phyloP scores from a whole-genome alignment of 2,113 vertebrate genomes.

The Nothobranchius kuhntae region DNA sequence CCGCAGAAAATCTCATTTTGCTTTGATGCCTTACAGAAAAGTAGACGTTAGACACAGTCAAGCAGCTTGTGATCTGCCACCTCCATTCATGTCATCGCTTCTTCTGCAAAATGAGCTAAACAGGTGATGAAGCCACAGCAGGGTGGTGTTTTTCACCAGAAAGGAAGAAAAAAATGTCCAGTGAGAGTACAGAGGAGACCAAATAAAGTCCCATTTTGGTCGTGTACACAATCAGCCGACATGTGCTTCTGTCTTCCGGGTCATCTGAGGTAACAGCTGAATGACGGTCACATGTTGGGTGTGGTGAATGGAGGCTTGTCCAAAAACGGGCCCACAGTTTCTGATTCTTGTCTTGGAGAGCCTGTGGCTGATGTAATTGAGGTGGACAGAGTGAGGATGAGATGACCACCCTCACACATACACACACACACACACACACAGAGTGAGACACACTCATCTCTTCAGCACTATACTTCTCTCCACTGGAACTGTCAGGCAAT shows the following conservation, averaged over 20 bases:
- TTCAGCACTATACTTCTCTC: constrained; percentile 31
- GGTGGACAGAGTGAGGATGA: constrained; percentile 68
- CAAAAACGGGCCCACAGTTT: constrained; percentile 43
- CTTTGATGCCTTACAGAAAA: constrained; percentile 63
- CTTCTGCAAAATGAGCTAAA: constrained; percentile 53
- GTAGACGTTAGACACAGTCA: constrained; percentile 67
- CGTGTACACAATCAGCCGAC: constrained; percentile 19
- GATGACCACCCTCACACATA: constrained; percentile 26
- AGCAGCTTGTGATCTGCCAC: constrained; percentile 66
- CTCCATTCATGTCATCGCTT: constrained; percentile 60
- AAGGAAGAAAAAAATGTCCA: constrained; percentile 14
- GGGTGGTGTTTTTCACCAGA: constrained; percentile 33
- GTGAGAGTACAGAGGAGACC: neutral
- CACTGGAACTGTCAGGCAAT: constrained; percentile 47
- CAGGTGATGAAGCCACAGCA: constrained; percentile 44
- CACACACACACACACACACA: neutral
- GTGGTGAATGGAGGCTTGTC: constrained; percentile 30
- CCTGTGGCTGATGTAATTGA: constrained; percentile 70
- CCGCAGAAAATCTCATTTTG: constrained; percentile 63
- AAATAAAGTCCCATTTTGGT: constrained; percentile 40
- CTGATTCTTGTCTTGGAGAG: constrained; percentile 46
- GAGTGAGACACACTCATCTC: constrained; percentile 36
- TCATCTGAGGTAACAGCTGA: constrained; percentile 44
- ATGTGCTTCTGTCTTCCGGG: neutral
- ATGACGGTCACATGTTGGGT: constrained; percentile 41